Conservation (phyloP, 2,797 vertebrate species). For the Pelodytes ibericus region DNA sequence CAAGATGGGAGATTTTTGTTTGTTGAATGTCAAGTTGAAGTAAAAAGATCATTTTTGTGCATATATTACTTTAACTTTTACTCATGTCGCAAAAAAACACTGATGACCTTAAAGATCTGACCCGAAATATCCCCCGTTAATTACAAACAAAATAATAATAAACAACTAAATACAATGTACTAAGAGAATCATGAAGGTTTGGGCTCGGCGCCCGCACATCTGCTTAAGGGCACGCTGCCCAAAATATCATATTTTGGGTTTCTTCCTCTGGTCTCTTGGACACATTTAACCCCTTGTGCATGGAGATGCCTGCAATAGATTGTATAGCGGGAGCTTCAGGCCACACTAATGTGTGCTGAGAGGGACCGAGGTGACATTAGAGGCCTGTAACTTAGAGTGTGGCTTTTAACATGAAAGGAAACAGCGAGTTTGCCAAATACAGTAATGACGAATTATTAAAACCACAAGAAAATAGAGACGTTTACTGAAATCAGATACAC, state of each 20-base stretch:
- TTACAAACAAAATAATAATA: constrained; percentile 21
- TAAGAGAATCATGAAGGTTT: constrained; percentile 41
- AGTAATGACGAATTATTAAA: constrained; percentile 1
- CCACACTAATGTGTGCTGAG: background rate
- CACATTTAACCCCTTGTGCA: constrained; percentile 20
- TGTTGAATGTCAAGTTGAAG: too few relatives aligned
- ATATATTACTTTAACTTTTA: background rate
- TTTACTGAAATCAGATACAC: too few relatives aligned
- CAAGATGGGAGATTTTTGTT: too few relatives aligned
- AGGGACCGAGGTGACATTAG: background rate
- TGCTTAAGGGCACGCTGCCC: constrained; percentile 40
- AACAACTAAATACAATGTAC: background rate
- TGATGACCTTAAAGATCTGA: constrained; percentile 18
- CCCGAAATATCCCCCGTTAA: constrained; percentile 24
- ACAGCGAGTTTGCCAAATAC: background rate
- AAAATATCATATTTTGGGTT: constrained; percentile 40
- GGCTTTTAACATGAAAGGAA: background rate
- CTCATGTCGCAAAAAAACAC: background rate
- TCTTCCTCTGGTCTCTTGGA: background rate
- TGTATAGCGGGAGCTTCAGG: background rate
- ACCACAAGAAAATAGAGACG: constrained; percentile 9
- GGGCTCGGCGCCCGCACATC: constrained; percentile 39
- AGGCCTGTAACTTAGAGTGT: background rate
- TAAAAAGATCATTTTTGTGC: background rate
- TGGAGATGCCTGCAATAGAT: background rate